Percentiles rank a stretch among this genome's conserved stretches.
These are phyloP conservation scores for Lepidotrigona ventralis DNA, from an alignment of 1,140 invertebrate genomes.

Conservation along the genomic window DNA sequence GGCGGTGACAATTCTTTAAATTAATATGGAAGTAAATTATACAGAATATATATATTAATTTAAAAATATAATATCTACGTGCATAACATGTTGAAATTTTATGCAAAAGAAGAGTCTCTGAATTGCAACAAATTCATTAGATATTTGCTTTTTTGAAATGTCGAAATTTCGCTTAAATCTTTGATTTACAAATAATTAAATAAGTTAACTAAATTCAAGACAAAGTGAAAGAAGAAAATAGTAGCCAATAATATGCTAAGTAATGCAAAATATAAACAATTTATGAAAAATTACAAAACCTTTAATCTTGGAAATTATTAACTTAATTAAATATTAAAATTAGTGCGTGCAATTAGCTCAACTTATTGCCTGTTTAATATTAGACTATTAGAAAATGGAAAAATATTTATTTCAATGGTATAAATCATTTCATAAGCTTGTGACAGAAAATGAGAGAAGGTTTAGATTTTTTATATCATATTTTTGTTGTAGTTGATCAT, in stretches of 20 bases:
- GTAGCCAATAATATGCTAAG: not conserved
- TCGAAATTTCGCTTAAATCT: not conserved
- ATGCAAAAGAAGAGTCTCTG: not conserved
- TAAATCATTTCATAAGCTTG: too few species aligned
- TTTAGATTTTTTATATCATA: not conserved
- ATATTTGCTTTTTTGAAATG: not conserved
- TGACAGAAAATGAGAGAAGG: not conserved
- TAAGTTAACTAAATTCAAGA: too few species aligned
- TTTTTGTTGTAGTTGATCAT: not conserved
- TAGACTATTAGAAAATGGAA: not conserved
- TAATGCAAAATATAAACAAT: not conserved
- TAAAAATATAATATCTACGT: too few species aligned
- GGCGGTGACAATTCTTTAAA: not conserved
- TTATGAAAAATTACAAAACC: not conserved
- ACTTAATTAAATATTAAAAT: too few species aligned
- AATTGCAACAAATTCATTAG: not conserved
- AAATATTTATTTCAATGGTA: not conserved
- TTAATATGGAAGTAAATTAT: not conserved
- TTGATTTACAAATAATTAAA: not conserved
- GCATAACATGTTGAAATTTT: not conserved
- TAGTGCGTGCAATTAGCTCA: too few species aligned
- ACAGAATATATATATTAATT: too few species aligned
- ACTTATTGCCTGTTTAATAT: not conserved
- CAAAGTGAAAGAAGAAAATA: not conserved
- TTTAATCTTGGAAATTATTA: not conserved